Conservation (phyloP, 2,888 invertebrate species). For the Acanthosepion esculentum region DNA sequence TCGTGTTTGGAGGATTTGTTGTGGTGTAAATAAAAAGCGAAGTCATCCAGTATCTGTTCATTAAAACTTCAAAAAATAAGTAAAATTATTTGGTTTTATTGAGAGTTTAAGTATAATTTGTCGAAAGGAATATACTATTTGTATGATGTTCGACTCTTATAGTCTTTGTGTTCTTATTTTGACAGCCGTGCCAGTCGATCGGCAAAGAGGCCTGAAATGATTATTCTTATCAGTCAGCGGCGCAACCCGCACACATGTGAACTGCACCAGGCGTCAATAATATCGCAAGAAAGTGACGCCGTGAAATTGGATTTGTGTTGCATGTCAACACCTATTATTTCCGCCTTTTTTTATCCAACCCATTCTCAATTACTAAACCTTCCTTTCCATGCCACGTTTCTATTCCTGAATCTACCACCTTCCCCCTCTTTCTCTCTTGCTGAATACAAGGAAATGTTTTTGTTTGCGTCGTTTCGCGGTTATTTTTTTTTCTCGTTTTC, state of each 20-base stretch:
- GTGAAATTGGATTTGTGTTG: conserved; percentile 33
- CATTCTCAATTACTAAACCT: background rate
- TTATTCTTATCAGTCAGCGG: background rate
- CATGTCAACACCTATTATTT: conserved; percentile 33
- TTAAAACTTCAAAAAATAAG: no score
- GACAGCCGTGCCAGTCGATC: background rate
- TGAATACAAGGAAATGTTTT: no score
- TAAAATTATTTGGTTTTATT: no score
- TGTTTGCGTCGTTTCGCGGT: no score
- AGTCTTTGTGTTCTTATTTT: background rate
- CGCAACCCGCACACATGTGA: background rate
- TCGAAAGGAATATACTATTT: background rate
- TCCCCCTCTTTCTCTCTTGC: no score
- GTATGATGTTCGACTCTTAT: background rate
- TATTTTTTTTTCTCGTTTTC: no score
- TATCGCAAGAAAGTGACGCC: background rate
- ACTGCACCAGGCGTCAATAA: background rate
- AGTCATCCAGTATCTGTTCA: no score
- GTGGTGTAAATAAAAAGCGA: no score
- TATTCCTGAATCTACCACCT: no score
- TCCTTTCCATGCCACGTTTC: rapidly evolving
- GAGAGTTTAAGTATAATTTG: no score
- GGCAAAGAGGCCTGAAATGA: background rate
- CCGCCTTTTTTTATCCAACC: background rate
- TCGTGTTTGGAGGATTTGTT: no score